These are phyloP conservation scores for Smutsia gigantea DNA, from an alignment of 2,797 vertebrate genomes.

Conservation along the genomic window DNA sequence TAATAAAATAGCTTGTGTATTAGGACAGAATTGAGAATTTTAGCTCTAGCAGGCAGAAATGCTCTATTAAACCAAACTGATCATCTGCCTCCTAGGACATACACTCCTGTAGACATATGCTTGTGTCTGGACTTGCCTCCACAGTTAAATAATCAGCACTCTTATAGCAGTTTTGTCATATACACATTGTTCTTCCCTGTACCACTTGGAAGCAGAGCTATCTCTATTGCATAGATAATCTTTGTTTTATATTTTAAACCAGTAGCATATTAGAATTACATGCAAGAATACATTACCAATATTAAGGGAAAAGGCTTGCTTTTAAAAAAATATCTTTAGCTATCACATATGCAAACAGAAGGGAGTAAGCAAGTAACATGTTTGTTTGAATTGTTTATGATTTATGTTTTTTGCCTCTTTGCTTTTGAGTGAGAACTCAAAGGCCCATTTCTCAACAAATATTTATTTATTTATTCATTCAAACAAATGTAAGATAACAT, in stretches of 20 bases:
- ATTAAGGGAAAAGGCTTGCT: not conserved
- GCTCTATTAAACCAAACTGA: not conserved
- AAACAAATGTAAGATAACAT: not conserved
- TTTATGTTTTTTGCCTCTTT: not conserved
- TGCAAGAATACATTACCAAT: not conserved
- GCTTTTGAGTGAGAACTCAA: not conserved
- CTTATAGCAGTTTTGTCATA: not conserved
- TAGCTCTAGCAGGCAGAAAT: not conserved
- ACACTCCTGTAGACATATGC: not conserved
- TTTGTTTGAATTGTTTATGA: not conserved
- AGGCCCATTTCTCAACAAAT: not conserved
- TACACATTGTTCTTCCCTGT: not conserved
- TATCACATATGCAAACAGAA: not conserved
- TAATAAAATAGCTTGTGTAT: not conserved
- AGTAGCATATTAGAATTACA: not conserved
- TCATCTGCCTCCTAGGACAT: not conserved
- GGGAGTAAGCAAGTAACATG: not conserved
- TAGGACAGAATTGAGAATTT: not conserved
- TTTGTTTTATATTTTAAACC: not conserved
- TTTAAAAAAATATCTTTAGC: not conserved
- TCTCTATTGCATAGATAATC: not conserved
- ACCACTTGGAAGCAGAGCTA: not conserved
- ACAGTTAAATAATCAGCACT: not conserved
- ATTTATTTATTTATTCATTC: not conserved
- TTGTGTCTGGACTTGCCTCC: not conserved